Percentiles rank a stretch among this genome's conserved stretches.
Conservation (phyloP, 2,113 vertebrate species). For the Heterochromis multidens region DNA sequence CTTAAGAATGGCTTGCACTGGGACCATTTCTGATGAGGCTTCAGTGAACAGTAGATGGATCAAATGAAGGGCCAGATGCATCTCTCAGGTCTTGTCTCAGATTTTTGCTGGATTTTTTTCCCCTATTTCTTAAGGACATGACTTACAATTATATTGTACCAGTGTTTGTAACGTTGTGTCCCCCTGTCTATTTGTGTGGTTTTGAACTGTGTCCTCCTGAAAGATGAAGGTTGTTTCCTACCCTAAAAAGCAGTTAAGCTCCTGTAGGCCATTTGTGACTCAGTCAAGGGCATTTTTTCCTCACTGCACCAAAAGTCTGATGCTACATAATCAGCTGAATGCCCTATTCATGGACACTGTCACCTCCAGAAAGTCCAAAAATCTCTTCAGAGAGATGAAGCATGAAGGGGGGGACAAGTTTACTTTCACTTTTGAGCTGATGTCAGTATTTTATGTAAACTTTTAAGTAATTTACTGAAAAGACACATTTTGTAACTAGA, state of each 20-base stretch:
- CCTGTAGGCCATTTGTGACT: constrained; percentile 2
- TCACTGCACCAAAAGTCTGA: not conserved
- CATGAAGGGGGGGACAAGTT: not conserved
- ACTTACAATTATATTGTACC: not conserved
- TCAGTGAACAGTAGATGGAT: not conserved
- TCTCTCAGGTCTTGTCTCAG: not conserved
- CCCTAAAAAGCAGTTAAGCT: not conserved
- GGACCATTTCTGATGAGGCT: too few relatives aligned
- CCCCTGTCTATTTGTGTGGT: not conserved
- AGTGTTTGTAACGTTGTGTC: not conserved
- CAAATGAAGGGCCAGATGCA: not conserved
- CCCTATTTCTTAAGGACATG: not conserved
- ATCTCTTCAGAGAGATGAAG: rapidly evolving
- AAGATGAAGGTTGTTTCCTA: constrained; percentile 1
- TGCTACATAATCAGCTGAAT: not conserved
- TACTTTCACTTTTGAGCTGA: not conserved
- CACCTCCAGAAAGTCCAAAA: not conserved
- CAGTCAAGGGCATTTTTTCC: constrained; percentile 13
- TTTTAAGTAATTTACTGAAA: not conserved
- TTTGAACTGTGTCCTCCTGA: not conserved
- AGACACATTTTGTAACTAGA: not conserved
- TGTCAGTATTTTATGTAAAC: not conserved
- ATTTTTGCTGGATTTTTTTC: not conserved
- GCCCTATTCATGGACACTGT: not conserved
- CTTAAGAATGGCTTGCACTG: too few relatives aligned